Evolutionary conservation across 2,113 vertebrate species (phyloP).

Genomic region (Microcebus lehilahytsara): DNA sequence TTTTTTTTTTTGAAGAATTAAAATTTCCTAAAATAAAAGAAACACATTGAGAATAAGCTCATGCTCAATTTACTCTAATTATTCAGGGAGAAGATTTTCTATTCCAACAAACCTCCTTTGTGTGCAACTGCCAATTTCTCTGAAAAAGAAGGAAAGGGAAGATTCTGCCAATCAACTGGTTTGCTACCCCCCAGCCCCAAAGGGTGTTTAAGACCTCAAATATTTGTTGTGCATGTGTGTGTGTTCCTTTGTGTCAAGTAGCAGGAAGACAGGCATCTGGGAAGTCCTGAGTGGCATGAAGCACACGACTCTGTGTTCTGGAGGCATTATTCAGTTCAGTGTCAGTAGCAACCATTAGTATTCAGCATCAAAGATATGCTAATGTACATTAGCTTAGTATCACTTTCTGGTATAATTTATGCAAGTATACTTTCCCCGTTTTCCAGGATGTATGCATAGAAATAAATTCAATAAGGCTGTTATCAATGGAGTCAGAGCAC

Average conservation of each 20-base stretch:
- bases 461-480: slow-evolving; percentile 44
- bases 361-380: slow-evolving; percentile 1
- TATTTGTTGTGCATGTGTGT: slow-evolving; percentile 54
- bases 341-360: slow-evolving; percentile 61
- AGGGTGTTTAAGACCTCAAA: slow-evolving; percentile 65
- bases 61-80: slow-evolving; percentile 82
- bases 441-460: slow-evolving; percentile 66
- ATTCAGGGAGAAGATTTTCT: slow-evolving; percentile 81
- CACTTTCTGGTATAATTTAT: slow-evolving; percentile 61
- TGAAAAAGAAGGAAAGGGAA: slow-evolving; percentile 31
- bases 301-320: not conserved
- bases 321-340: not conserved
- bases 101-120: slow-evolving; percentile 81
- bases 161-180: slow-evolving; percentile 71
- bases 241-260: not conserved
- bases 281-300: not conserved
- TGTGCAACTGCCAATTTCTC: slow-evolving; percentile 78
- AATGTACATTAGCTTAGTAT: not conserved
- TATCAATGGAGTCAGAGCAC: slow-evolving; percentile 68
- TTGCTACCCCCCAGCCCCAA: not conserved
- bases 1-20: slow-evolving; percentile 67
- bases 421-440: slow-evolving; percentile 68
- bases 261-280: not conserved
- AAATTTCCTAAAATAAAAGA: slow-evolving; percentile 80
- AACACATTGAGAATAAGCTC: slow-evolving; percentile 76